Evolutionary conservation across 2,888 invertebrate species (phyloP).

Genomic region (Chirona hameri): DNA sequence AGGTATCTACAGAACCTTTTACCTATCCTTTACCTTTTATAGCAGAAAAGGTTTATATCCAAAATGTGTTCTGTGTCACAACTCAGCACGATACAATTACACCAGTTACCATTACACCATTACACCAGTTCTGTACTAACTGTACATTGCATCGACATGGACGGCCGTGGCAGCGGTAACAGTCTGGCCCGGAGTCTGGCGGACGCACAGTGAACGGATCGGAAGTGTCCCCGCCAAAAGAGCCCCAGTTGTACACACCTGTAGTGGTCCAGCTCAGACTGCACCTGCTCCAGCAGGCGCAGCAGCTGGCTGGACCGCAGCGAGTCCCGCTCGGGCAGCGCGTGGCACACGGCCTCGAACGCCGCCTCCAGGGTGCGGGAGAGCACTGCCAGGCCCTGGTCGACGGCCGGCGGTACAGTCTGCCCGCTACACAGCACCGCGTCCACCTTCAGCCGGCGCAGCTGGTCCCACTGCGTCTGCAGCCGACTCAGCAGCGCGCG

Average conservation of each 20-base stretch:
- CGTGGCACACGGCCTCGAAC: slow-evolving; percentile 12
- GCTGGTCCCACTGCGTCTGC: background rate
- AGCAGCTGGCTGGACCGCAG: background rate
- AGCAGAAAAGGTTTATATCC: no score
- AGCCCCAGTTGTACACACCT: background rate
- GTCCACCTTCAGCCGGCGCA: background rate
- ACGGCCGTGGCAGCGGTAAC: no score
- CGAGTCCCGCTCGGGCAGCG: background rate
- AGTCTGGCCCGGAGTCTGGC: no score
- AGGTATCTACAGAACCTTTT: no score
- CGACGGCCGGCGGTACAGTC: background rate
- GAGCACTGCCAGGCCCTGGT: background rate
- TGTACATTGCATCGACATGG: no score
- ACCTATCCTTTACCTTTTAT: no score
- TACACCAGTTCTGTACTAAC: no score
- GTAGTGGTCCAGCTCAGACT: background rate
- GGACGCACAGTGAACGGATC: no score
- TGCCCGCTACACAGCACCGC: background rate
- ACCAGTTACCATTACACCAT: no score
- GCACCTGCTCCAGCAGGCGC: background rate
- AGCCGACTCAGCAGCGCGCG: background rate
- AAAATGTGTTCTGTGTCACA: no score
- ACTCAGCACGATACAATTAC: no score
- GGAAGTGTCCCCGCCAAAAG: no score
- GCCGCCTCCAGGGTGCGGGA: background rate